phyloP scores from a whole-genome alignment of 2,797 vertebrate genomes.

The Crotalus adamanteus region DNA sequence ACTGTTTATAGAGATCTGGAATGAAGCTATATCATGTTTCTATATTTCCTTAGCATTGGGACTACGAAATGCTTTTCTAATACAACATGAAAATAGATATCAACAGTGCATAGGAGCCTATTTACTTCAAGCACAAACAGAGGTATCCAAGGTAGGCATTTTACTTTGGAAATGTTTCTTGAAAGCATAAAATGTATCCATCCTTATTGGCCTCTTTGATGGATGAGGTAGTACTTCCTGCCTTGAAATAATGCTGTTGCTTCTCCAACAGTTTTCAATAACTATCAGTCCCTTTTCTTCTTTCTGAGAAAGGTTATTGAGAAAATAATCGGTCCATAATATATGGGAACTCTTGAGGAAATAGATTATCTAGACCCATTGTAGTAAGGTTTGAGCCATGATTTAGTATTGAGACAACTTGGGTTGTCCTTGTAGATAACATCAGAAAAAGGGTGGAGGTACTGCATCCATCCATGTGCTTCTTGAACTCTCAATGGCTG shows the following conservation, averaged over 20 bases:
- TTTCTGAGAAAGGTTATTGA: background rate
- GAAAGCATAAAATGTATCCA: background rate
- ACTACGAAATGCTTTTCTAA: constrained; percentile 83
- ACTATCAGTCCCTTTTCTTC: background rate
- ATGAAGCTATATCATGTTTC: background rate
- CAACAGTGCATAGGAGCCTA: constrained; percentile 84
- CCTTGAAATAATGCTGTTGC: background rate
- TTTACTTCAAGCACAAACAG: constrained; percentile 83
- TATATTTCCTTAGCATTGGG: constrained; percentile 73
- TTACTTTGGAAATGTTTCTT: constrained; percentile 9
- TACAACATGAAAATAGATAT: constrained; percentile 90
- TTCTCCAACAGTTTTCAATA: background rate
- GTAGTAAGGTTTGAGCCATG: background rate
- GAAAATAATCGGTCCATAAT: background rate
- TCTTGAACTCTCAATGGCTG: background rate
- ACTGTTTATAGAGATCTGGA: background rate
- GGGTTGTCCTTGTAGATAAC: background rate
- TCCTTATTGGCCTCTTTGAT: background rate
- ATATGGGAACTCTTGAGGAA: background rate
- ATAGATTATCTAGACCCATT: background rate
- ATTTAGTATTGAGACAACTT: background rate
- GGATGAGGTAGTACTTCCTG: background rate
- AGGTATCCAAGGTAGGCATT: constrained; percentile 79
- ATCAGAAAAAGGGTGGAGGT: background rate
- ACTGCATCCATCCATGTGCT: background rate